Evolutionary conservation across 2,888 invertebrate species (phyloP), one percentile per base, ranked within the genome.

Genomic region (Oligia latruncula): DNA sequence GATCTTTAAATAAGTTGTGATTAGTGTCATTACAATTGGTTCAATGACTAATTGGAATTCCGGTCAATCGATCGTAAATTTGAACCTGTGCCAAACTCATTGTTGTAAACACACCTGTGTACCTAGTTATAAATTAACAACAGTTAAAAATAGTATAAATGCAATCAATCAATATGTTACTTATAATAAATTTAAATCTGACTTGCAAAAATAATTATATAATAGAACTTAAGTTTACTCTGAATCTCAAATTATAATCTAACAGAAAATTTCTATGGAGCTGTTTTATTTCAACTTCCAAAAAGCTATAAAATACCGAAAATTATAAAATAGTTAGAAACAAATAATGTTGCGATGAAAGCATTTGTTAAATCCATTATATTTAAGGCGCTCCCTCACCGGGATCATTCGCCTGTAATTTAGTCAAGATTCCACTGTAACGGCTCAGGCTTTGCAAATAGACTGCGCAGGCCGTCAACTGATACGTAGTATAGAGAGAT

Each of bases 21-120:
- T 87, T 80, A 73, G 74, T 85, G 72, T 81, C 77, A 81, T 75
- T 81, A 77, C 70, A 85, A 85, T 87, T 85, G 60, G 85, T 75
- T 73, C 88, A 85, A 87, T 87, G 82, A 87, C 67, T 77, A 87
- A 85, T 77, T 77, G 85, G 66, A 71, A 87, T 85, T 74, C 81
- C 77, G 88, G 82, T 75, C 85, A 85, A 66, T 74, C 64, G 81
- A 87, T 87, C 43, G 77, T 71, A 46, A 70, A 66, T 85, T 85
- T 85, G 88, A 85, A 75, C 35, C 52, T 9, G 75, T 77, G 85
- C 85, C 85, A 85, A 60, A 23, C 58, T 23, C 60, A 55, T 73
- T 74, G 74, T 70, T 67, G 55, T 74, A 67, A 77, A 74, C 55
- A 84, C 76, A 76, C 73, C 71, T 73, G 66, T 67, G 60, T 75